Conservation (phyloP, 2,797 vertebrate genomes). For the Synaphobranchus kaupii region DNA sequence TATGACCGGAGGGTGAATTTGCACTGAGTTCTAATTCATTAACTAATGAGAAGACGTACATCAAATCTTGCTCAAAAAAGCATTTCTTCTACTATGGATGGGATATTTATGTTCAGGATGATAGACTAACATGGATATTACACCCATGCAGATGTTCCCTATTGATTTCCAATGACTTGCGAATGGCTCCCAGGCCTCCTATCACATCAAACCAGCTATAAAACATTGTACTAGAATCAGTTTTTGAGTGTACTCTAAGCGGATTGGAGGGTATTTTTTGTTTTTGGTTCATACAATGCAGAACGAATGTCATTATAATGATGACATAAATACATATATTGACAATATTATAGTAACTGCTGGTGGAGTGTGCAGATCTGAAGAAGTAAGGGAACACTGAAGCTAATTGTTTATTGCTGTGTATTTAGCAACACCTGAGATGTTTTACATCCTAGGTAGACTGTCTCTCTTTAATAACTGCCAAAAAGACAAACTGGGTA, state of each 20-base stretch:
- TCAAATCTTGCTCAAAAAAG: neutral
- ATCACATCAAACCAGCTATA: neutral
- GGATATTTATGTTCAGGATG: neutral
- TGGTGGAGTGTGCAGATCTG: neutral
- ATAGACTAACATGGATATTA: neutral
- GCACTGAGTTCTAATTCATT: neutral
- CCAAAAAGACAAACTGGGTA: neutral
- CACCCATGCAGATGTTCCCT: neutral
- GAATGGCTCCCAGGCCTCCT: neutral
- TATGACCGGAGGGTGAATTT: neutral
- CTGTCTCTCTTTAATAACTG: neutral
- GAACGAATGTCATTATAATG: neutral
- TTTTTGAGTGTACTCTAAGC: neutral
- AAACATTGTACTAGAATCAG: neutral
- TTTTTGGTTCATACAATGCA: neutral
- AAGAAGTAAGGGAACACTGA: neutral
- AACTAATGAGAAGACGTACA: neutral
- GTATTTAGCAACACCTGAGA: neutral
- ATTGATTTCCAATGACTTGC: neutral
- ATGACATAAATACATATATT: neutral
- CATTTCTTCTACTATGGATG: neutral
- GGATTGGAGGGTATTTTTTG: neutral
- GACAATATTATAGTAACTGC: neutral
- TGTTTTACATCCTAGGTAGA: neutral
- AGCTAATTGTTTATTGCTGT: neutral